Conservation (phyloP, 2,888 invertebrate species). For the Meandrusa payeni region DNA sequence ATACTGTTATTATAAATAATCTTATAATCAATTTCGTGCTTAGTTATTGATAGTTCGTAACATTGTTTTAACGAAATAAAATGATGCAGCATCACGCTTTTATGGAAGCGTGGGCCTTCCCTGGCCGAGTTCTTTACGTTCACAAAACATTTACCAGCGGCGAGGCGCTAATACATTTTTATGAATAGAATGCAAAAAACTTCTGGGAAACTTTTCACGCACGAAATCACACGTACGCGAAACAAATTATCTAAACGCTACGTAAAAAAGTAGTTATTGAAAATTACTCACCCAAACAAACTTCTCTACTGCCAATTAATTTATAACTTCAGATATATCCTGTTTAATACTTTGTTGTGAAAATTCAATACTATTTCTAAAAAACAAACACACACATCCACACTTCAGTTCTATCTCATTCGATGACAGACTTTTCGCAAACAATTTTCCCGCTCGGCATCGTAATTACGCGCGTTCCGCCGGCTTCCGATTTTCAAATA, state of each 20-base stretch:
- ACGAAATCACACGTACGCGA: constrained; percentile 17
- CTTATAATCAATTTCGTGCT: too few relatives aligned
- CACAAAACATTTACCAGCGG: too few relatives aligned
- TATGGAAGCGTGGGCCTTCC: too few relatives aligned
- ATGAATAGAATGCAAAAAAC: too few relatives aligned
- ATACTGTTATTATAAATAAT: too few relatives aligned
- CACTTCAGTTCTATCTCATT: constrained; percentile 12
- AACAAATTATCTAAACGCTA: constrained; percentile 12
- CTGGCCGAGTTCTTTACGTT: too few relatives aligned
- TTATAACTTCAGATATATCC: not conserved
- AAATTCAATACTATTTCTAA: not conserved
- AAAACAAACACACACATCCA: not conserved
- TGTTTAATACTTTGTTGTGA: constrained; percentile 3
- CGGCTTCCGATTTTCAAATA: constrained; percentile 72
- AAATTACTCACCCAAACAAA: constrained; percentile 19
- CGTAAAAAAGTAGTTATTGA: constrained; percentile 9
- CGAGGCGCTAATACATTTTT: too few relatives aligned
- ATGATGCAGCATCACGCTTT: too few relatives aligned
- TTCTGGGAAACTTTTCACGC: constrained; percentile 9
- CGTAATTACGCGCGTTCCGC: constrained; percentile 48
- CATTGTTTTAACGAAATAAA: too few relatives aligned
- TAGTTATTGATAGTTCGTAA: too few relatives aligned
- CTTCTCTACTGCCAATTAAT: not conserved
- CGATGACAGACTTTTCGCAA: constrained; percentile 18
- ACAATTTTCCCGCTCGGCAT: constrained; percentile 46